phyloP scores from a whole-genome alignment of 2,113 vertebrate species.

The Bufo gargarizans region DNA sequence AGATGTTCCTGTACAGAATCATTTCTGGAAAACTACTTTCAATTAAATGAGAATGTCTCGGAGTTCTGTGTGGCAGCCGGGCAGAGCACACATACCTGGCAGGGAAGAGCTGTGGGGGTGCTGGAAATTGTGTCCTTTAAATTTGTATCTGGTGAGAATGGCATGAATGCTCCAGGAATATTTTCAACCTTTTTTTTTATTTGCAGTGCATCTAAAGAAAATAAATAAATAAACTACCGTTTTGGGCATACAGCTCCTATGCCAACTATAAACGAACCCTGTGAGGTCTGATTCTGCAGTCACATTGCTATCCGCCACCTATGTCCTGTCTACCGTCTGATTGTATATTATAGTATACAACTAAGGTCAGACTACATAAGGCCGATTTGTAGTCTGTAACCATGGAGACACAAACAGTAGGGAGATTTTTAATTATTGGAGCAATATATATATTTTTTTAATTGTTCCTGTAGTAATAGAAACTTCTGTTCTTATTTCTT shows the following conservation, averaged over 20 bases:
- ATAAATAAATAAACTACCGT: neutral
- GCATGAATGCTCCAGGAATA: neutral
- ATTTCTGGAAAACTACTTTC: slow-evolving; percentile 79
- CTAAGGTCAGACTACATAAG: neutral
- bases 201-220: neutral
- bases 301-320: neutral
- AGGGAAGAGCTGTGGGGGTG: neutral
- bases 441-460: neutral
- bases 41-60: slow-evolving; percentile 76
- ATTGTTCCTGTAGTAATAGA: slow-evolving; percentile 55
- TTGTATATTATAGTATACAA: neutral
- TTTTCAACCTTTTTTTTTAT: too few species aligned
- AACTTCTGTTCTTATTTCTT: slow-evolving; percentile 61
- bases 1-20: slow-evolving; percentile 74
- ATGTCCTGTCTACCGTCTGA: neutral
- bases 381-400: neutral
- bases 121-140: neutral
- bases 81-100: neutral
- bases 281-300: neutral
- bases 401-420: neutral
- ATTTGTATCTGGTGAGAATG: neutral
- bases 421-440: neutral
- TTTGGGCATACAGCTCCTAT: neutral
- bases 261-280: neutral
- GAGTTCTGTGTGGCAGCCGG: slow-evolving; percentile 66